A percentile compares a stretch with the other conserved stretches of the same genome.
Evolutionary conservation across 2,797 vertebrate genomes (phyloP).

Genomic region (Podargus strigoides): DNA sequence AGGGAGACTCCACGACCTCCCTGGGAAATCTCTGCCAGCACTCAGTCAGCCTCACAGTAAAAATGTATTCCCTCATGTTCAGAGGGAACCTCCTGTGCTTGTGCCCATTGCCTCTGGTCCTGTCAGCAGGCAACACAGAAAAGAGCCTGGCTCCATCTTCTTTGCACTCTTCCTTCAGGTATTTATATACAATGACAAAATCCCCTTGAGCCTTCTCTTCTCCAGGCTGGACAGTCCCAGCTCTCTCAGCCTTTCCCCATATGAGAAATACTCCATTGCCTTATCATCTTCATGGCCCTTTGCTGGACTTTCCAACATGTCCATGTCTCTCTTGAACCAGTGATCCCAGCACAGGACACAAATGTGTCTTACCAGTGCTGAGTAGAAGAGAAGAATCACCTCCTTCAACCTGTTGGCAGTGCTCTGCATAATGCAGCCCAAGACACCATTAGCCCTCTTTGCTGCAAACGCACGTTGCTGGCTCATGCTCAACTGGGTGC

Average conservation of each 20-base stretch:
- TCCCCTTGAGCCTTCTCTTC: background rate
- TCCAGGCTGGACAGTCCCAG: background rate
- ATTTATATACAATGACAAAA: background rate
- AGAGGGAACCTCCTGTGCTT: background rate
- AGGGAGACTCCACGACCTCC: background rate
- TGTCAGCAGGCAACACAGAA: rapidly evolving
- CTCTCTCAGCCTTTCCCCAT: background rate
- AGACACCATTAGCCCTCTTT: background rate
- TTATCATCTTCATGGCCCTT: background rate
- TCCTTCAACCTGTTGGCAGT: too few species aligned
- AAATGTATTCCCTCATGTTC: background rate
- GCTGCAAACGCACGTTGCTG: rapidly evolving
- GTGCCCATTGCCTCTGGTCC: background rate
- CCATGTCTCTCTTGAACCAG: too few species aligned
- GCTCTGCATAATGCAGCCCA: background rate
- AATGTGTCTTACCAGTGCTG: too few species aligned
- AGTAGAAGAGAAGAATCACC: too few species aligned
- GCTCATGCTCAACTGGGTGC: background rate
- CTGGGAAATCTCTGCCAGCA: background rate
- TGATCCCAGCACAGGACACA: too few species aligned
- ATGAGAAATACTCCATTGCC: background rate
- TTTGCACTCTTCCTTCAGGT: background rate
- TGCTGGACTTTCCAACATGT: background rate
- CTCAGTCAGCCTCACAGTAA: background rate
- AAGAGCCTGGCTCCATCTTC: background rate